Evolutionary conservation across 2,888 invertebrate species (phyloP).

Genomic region (Orthosia incerta): DNA sequence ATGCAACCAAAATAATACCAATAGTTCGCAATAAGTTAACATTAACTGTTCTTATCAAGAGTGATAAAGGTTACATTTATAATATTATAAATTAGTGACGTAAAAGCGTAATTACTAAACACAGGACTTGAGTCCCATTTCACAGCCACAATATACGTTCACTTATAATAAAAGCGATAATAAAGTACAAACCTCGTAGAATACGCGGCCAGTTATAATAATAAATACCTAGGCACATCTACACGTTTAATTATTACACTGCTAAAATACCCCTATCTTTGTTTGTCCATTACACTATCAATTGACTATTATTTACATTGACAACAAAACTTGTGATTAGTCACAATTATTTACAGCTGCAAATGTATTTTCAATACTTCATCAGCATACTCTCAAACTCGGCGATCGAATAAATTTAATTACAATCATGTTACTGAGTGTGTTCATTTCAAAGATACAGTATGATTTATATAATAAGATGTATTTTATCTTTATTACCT

Average conservation of each 20-base stretch:
- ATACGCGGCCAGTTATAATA: slow-evolving; percentile 77
- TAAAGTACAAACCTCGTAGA: slow-evolving; percentile 84
- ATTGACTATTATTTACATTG: slow-evolving; percentile 86
- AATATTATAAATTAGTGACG: slow-evolving; percentile 87
- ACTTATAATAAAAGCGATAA: slow-evolving; percentile 86
- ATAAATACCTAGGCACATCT: slow-evolving; percentile 80
- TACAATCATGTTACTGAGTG: slow-evolving; percentile 18
- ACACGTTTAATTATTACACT: slow-evolving; percentile 70
- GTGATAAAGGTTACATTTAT: slow-evolving; percentile 70
- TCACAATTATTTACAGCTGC: slow-evolving; percentile 76
- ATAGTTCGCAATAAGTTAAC: slow-evolving; percentile 59
- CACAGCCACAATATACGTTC: slow-evolving; percentile 89
- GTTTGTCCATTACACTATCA: slow-evolving; percentile 79
- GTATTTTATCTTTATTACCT: slow-evolving; percentile 2
- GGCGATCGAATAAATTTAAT: slow-evolving; percentile 9
- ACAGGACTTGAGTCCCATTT: slow-evolving; percentile 83
- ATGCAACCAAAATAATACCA: slow-evolving; percentile 40
- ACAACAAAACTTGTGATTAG: slow-evolving; percentile 72
- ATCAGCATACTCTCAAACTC: slow-evolving; percentile 24
- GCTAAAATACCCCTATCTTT: slow-evolving; percentile 78
- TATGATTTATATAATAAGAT: slow-evolving; percentile 3
- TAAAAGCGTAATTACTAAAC: slow-evolving; percentile 87
- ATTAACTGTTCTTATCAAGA: slow-evolving; percentile 64
- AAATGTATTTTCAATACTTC: slow-evolving; percentile 56
- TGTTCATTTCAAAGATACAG: slow-evolving; percentile 35